Evolutionary conservation across 2,113 vertebrate species (phyloP).

Genomic region (Oxyruncus cristatus): DNA sequence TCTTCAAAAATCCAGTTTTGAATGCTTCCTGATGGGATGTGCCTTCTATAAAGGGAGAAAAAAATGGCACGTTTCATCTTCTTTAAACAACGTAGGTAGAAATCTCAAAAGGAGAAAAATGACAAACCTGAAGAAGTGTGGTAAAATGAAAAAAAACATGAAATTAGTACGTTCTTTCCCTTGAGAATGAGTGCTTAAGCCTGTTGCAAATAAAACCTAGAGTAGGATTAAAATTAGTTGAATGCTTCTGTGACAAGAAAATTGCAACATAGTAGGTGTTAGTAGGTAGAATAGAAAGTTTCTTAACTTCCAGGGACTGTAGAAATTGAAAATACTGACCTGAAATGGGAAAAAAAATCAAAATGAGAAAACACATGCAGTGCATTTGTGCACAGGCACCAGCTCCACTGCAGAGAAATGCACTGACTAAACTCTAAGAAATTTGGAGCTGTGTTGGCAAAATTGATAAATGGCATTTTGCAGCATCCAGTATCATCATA

Average conservation of each 20-base stretch:
- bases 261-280: conserved; percentile 65
- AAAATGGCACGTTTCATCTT: not conserved
- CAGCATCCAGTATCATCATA: not conserved
- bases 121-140: not conserved
- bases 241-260: conserved; percentile 65
- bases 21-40: not conserved
- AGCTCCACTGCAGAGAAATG: conserved; percentile 25
- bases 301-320: conserved; percentile 8
- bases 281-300: conserved; percentile 49
- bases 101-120: conserved; percentile 13
- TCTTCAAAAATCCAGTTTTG: not conserved
- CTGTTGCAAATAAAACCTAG: conserved; percentile 53
- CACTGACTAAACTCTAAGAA: not conserved
- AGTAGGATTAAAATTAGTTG: conserved; percentile 43
- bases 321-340: conserved; percentile 43
- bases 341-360: not conserved
- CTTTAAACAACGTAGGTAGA: not conserved
- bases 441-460: not conserved
- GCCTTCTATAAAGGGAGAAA: not conserved
- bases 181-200: not conserved
- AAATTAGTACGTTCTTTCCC: conserved; percentile 52
- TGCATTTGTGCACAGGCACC: not conserved
- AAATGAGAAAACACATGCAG: conserved; percentile 1
- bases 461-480: not conserved
- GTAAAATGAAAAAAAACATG: conserved; percentile 42